These are phyloP conservation scores for Heteromormyrus szaboi DNA, from an alignment of 2,797 vertebrate species.

Conservation along the genomic window DNA sequence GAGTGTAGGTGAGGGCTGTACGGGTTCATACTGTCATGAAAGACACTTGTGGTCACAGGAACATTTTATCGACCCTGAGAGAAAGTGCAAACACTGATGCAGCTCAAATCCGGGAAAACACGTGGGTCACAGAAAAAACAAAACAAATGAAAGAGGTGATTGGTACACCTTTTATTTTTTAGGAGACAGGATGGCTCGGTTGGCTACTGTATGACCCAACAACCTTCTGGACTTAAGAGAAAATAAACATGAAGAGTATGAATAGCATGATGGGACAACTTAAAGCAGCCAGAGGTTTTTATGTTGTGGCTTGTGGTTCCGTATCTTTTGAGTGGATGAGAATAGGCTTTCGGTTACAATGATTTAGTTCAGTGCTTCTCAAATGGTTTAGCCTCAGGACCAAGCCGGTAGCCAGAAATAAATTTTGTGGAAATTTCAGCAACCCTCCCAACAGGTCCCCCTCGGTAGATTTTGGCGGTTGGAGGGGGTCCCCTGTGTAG, in stretches of 20 bases:
- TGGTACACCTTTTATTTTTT: not conserved
- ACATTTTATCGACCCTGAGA: not conserved
- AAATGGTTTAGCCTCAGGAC: not conserved
- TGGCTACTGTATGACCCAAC: not conserved
- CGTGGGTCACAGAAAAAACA: not conserved
- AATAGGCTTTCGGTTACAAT: not conserved
- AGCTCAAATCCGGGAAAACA: not conserved
- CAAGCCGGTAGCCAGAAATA: not conserved
- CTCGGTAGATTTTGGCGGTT: not conserved
- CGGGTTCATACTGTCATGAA: not conserved
- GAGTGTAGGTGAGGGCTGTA: not conserved
- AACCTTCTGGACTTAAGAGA: not conserved
- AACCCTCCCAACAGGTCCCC: not conserved
- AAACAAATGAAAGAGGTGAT: not conserved
- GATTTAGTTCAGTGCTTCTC: not conserved
- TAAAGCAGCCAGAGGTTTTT: not conserved
- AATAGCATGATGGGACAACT: not conserved
- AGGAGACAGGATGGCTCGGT: not conserved
- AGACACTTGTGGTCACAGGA: not conserved
- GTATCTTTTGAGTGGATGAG: not conserved
- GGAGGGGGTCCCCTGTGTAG: not conserved
- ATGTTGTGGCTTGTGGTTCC: not conserved
- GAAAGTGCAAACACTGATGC: not conserved
- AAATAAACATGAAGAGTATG: not conserved
- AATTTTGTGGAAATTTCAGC: not conserved